Evolutionary conservation across 2,113 vertebrate species (phyloP).

Genomic region (Pygoscelis adeliae): DNA sequence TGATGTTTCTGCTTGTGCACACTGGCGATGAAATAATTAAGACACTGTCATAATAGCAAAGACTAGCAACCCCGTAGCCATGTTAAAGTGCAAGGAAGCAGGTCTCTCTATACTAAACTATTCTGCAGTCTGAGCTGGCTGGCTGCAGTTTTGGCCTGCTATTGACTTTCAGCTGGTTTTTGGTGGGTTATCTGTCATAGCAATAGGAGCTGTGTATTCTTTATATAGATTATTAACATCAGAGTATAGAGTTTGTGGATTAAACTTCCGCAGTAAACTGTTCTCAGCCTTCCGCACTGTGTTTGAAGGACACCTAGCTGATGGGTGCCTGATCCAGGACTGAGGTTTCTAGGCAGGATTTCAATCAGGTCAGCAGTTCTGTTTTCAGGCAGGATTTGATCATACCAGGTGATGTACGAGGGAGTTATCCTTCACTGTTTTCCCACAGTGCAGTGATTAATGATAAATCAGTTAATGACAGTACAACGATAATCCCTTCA

Average conservation of each 20-base stretch:
- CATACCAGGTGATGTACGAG: not conserved
- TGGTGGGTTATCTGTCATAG: not conserved
- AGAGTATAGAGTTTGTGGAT: not conserved
- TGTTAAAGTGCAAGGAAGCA: accelerated
- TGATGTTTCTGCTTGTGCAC: not conserved
- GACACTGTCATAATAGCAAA: not conserved
- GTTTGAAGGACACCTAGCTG: not conserved
- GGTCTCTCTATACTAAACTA: accelerated
- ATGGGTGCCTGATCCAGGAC: not conserved
- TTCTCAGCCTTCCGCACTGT: not conserved
- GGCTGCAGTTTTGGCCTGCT: not conserved
- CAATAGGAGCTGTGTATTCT: not conserved
- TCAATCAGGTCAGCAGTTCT: not conserved
- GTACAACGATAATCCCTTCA: not conserved
- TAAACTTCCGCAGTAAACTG: not conserved
- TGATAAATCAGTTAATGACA: not conserved
- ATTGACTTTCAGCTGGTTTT: not conserved
- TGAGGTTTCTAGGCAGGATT: not conserved
- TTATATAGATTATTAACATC: not conserved
- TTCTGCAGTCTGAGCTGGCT: not conserved
- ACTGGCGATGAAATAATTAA: not conserved
- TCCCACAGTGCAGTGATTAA: not conserved
- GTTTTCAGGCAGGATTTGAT: not conserved
- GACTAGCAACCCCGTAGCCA: accelerated
- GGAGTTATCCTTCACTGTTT: not conserved